Percentiles rank a stretch among this genome's conserved stretches.
Evolutionary conservation across 2,113 vertebrate species (phyloP).

Genomic region (Peromyscus californicus): DNA sequence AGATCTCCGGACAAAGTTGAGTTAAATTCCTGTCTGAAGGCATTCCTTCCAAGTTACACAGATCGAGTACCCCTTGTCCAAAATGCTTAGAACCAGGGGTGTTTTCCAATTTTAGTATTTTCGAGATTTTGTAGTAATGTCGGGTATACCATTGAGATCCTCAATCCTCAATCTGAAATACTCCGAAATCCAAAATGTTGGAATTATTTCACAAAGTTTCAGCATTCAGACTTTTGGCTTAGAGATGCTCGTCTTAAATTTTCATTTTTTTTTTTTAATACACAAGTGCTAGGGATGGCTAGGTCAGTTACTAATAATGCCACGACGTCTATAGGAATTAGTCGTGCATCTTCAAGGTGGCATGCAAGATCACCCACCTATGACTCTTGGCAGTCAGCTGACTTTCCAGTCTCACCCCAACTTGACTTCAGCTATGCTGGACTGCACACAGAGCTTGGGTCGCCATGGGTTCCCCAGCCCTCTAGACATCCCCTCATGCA

Average conservation of each 20-base stretch:
- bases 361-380: neutral
- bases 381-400: neutral
- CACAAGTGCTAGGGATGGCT: neutral
- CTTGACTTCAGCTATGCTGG: neutral
- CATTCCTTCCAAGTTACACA: neutral
- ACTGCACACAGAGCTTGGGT: neutral
- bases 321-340: neutral
- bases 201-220: neutral
- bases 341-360: neutral
- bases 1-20: neutral
- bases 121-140: neutral
- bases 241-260: neutral
- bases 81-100: neutral
- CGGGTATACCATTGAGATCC: neutral
- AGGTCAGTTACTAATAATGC: neutral
- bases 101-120: neutral
- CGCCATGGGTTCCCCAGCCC: neutral
- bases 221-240: neutral
- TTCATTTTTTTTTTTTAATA: neutral
- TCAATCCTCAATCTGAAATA: neutral
- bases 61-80: neutral
- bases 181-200: neutral
- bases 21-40: neutral
- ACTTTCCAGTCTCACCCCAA: neutral
- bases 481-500: neutral